Conservation (phyloP, 2,113 vertebrate genomes). For the Hepsetus odoe region DNA sequence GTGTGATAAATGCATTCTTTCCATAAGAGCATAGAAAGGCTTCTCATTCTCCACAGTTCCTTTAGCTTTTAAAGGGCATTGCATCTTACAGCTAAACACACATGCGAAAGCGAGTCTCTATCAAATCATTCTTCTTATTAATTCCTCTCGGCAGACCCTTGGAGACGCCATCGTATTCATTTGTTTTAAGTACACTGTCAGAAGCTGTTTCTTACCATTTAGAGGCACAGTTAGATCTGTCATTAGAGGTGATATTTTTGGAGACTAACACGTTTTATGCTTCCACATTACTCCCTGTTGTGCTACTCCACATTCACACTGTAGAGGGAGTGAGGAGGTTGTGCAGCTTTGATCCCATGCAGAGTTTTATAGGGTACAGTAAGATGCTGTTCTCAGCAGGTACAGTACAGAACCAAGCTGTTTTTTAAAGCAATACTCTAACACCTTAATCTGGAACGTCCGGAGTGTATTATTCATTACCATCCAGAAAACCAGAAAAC, state of each 20-base stretch:
- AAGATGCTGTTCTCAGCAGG: background rate
- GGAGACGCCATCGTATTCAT: background rate
- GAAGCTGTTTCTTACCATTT: background rate
- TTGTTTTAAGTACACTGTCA: background rate
- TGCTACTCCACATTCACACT: constrained; percentile 25
- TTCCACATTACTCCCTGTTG: background rate
- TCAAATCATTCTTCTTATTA: background rate
- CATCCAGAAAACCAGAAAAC: no score
- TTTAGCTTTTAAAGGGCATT: background rate
- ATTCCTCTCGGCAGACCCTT: background rate
- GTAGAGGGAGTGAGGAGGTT: constrained; percentile 43
- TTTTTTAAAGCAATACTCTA: background rate
- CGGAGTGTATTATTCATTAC: background rate
- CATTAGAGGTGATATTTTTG: background rate
- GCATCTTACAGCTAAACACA: background rate
- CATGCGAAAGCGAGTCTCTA: background rate
- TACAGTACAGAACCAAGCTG: background rate
- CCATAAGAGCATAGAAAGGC: background rate
- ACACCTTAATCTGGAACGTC: background rate
- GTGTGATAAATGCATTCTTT: background rate
- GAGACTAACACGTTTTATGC: background rate
- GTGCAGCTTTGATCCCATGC: constrained; percentile 2
- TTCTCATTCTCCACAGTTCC: background rate
- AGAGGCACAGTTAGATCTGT: background rate
- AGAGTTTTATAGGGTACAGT: background rate